Conservation (phyloP, 2,113 vertebrate species). For the Pholis gunnellus region DNA sequence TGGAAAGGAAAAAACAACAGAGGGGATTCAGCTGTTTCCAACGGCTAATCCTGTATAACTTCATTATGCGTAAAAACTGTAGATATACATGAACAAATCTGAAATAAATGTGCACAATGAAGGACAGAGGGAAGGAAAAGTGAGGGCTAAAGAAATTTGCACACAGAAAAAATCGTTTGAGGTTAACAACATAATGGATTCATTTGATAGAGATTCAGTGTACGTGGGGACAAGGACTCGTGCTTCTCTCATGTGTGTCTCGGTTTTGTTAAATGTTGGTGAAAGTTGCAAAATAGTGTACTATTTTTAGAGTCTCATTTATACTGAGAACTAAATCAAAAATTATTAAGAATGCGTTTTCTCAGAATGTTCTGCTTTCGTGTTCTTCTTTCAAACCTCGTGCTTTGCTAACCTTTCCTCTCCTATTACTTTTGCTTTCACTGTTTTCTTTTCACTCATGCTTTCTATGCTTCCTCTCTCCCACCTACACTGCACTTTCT, state of each 20-base stretch:
- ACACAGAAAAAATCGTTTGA: background rate
- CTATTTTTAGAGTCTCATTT: background rate
- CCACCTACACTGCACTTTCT: conserved; percentile 57
- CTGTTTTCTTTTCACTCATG: conserved; percentile 64
- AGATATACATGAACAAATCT: background rate
- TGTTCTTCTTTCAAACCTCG: conserved; percentile 45
- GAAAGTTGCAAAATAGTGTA: background rate
- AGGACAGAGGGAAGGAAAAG: background rate
- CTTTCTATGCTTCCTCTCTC: conserved; percentile 60
- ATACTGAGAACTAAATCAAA: background rate
- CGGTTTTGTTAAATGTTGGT: background rate
- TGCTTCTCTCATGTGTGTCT: background rate
- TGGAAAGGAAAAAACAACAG: background rate
- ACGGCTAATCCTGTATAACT: background rate
- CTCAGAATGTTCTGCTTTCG: conserved; percentile 19
- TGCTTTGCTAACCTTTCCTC: conserved; percentile 45
- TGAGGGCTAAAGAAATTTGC: background rate
- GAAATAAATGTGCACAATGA: background rate
- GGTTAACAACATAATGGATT: background rate
- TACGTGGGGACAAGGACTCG: background rate
- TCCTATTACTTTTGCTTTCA: conserved; percentile 54
- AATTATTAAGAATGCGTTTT: background rate
- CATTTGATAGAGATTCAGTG: background rate
- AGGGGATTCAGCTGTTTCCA: background rate
- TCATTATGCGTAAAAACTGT: background rate